phyloP scores from a whole-genome alignment of 2,888 invertebrate species.

The Ichneumoninae sp. region DNA sequence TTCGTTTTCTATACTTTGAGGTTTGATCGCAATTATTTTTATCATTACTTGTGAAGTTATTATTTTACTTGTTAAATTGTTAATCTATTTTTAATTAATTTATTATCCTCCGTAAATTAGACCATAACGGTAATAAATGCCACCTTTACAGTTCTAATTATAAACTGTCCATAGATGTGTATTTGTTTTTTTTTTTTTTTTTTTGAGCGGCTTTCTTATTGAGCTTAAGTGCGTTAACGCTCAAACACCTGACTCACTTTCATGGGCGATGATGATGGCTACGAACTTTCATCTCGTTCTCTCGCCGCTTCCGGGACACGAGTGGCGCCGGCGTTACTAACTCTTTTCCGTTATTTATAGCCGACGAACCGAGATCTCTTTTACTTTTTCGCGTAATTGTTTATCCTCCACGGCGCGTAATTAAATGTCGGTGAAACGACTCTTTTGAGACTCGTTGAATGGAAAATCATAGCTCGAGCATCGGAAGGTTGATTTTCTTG shows the following conservation, averaged over 20 bases:
- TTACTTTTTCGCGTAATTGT: conserved; percentile 17
- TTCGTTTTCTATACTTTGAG: not conserved
- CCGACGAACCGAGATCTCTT: conserved; percentile 8
- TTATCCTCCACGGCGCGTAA: not conserved
- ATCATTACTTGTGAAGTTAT: not conserved
- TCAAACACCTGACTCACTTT: conserved; percentile 55
- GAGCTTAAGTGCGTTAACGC: conserved; percentile 29
- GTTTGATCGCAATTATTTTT: not conserved
- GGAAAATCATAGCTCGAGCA: not conserved
- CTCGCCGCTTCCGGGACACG: conserved; percentile 55
- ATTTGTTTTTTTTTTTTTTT: conserved; percentile 2
- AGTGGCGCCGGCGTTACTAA: conserved; percentile 42
- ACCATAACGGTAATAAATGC: not conserved
- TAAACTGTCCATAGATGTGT: not conserved
- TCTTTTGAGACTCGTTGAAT: not conserved
- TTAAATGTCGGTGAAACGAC: not conserved
- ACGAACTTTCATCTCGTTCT: conserved; percentile 60
- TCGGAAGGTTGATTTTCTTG: not conserved
- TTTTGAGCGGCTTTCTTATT: conserved; percentile 45
- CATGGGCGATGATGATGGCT: conserved; percentile 46
- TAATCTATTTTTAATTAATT: not conserved
- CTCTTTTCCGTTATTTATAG: conserved; percentile 51
- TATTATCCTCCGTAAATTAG: not conserved
- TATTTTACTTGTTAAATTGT: not conserved
- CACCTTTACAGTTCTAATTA: conserved; percentile 14